Base-by-base conservation (phyloP, 2,113 vertebrate species). In the Anthoscopus minutus region DNA sequence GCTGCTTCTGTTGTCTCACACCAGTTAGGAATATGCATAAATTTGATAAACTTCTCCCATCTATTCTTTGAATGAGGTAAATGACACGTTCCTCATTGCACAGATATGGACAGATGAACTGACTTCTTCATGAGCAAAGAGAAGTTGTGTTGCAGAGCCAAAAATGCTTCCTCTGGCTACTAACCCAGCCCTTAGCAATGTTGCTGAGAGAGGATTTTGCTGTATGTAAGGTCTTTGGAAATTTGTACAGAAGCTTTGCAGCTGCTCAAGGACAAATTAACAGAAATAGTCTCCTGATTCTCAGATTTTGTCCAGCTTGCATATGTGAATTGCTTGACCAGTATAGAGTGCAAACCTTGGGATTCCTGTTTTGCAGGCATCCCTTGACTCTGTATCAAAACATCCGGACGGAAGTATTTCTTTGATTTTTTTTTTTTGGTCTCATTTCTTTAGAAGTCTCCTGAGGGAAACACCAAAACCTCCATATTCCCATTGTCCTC, bases 261-360 rank as follows among this genome's bases (percentile, higher is more conserved):
- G 17, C 61, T 69, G 10, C 62, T 71, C 31, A 57, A 62, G 15
- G 37, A 33, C 6, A 7, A 22, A 38, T 20, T 56, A 79, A 53
- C 16, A 64, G 56, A 16, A 71, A 23, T 16, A 54, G 13, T 35
- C 19, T 54, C 38, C 40, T 37, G 11, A 44, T 79, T 78, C 82
- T 76, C 38, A 24, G 25, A 48, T 82, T 50, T 30, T 48, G 9
- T 72, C 14, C 20, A 22, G 23, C 28, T 85, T 2, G 4, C 5
- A 4, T 50, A 48, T 18, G 2, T 38, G 13, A 81, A 74, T 64
- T 65, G 3, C 0, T 0, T 72, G 42, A 54, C 31, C 25, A 15
- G 5, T 42, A 17, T 6, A 37, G 15, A 37, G 17, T 15, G 13
- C 14, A 93, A 66, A 78, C 11, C 8, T 79, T 61, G 31, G 37